Conservation (phyloP, 2,888 invertebrate genomes). For the Drosophila lutescens region DNA sequence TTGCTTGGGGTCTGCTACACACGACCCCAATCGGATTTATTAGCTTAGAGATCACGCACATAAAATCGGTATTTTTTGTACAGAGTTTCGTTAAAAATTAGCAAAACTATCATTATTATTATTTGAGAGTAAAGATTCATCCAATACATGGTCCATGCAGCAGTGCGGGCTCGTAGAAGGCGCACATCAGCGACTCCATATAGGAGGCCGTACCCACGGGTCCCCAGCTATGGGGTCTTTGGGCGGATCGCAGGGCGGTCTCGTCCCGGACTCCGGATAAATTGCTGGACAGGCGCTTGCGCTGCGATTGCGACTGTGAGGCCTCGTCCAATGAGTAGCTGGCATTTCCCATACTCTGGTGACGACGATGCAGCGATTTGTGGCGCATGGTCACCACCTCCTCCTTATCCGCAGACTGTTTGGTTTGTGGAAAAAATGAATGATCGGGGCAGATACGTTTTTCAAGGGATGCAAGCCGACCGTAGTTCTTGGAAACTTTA, state of each 20-base stretch:
- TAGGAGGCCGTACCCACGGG: constrained; percentile 82
- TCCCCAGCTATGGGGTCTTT: constrained; percentile 84
- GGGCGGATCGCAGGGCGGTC: constrained; percentile 52
- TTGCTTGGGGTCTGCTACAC: constrained; percentile 60
- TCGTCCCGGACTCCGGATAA: constrained; percentile 80
- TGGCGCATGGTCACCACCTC: constrained; percentile 81
- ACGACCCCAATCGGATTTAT: constrained; percentile 64
- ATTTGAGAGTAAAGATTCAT: constrained; percentile 61
- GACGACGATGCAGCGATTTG: constrained; percentile 81
- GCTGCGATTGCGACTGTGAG: constrained; percentile 18
- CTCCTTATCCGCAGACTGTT: constrained; percentile 58
- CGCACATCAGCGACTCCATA: constrained; percentile 90
- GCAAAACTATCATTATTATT: constrained; percentile 6
- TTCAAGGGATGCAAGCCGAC: constrained; percentile 1
- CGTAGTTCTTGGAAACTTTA: not conserved
- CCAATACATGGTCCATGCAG: constrained; percentile 96
- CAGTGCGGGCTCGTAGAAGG: constrained; percentile 88
- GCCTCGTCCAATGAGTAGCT: constrained; percentile 78
- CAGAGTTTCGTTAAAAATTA: constrained; percentile 49
- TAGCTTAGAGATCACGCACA: constrained; percentile 57
- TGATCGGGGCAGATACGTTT: not conserved
- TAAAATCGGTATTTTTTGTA: constrained; percentile 58
- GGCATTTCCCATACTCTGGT: constrained; percentile 82
- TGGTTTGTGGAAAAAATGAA: not conserved
- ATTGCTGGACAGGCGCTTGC: constrained; percentile 77